phyloP scores from a whole-genome alignment of 2,797 vertebrate genomes.

The Rhabdomys pumilio region DNA sequence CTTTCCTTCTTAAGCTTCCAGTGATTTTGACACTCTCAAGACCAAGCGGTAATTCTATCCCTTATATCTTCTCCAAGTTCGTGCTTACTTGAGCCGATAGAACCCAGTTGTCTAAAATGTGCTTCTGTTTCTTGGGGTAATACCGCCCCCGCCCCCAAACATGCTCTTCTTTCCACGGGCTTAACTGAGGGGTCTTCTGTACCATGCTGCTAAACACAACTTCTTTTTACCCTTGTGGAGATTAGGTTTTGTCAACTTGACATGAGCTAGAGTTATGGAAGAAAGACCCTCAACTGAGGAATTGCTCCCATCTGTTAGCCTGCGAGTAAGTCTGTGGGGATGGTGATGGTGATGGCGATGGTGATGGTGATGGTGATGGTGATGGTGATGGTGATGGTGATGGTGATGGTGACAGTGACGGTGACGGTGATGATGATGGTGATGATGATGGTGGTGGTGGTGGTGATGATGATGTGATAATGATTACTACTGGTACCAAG shows the following conservation, averaged over 20 bases:
- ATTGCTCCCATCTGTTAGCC: not conserved
- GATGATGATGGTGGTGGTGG: too few species aligned
- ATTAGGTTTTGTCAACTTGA: not conserved
- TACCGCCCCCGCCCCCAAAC: not conserved
- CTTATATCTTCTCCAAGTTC: slow-evolving; percentile 10
- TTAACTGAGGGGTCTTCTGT: too few species aligned
- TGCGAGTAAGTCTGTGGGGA: not conserved
- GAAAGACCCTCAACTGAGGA: not conserved
- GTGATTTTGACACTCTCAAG: not conserved
- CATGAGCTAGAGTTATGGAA: not conserved
- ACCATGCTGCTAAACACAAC: not conserved
- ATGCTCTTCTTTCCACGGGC: rapidly evolving
- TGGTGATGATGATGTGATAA: too few species aligned
- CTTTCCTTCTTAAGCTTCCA: not conserved
- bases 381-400: too few species aligned
- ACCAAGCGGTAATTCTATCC: slow-evolving; percentile 8
- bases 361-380: too few species aligned
- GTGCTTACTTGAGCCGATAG: not conserved
- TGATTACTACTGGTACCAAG: not conserved
- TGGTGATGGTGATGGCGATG: not conserved
- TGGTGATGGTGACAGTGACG: too few species aligned
- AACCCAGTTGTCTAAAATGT: not conserved
- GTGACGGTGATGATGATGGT: too few species aligned
- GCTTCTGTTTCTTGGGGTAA: not conserved
- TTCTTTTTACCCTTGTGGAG: not conserved